Evolutionary conservation across 1,140 invertebrate species (phyloP), one percentile per base, ranked within the genome.

Genomic region (Magallana angulata): DNA sequence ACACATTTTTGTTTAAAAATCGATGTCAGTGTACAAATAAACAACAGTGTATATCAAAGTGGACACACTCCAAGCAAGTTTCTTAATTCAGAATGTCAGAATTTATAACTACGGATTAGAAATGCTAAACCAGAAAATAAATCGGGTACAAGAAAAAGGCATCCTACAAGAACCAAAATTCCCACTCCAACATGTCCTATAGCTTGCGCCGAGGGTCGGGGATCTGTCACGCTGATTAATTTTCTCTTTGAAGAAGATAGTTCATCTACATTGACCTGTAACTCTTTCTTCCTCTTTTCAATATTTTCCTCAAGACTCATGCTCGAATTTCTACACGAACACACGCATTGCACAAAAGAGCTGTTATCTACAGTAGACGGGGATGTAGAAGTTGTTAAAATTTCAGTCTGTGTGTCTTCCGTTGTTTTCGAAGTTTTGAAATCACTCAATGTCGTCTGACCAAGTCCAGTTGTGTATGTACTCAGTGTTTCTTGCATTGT

Each of bases 171-270:
- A 8, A 36, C 68, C 4, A 18, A 76, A 11, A 76, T 30, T 12
- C 3, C 81, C 7, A 82, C 3, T 82, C 81, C 81, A 0, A 82
- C 16, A 12, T 82, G 57, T n/a, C 81, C 81, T 82, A 82, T 57
- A n/a, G 56, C 9, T 16, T 57, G 14, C 36, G 81, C 81, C 1
- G 56, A 57, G 48, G 81, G 81, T 18, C 81, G 56, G 11, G 81
- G 57, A 57, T 82, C 81, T 8, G 12, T 48, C 11, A 57, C 81
- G 18, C 81, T 82, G n/a, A 57, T 57, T 57, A 82, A 58, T 56
- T 82, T 82, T 57, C 81, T 56, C 18, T 58, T 82, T 56, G 81
- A 57, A 7, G 81, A 82, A 8, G 81, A 82, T 82, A 82, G 57
- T 57, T 57, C 57, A 57, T 57, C 48, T 0, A 57, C 57, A 57